Base-by-base conservation (phyloP, 1,140 invertebrate genomes). In the Liolophura sinensis region DNA sequence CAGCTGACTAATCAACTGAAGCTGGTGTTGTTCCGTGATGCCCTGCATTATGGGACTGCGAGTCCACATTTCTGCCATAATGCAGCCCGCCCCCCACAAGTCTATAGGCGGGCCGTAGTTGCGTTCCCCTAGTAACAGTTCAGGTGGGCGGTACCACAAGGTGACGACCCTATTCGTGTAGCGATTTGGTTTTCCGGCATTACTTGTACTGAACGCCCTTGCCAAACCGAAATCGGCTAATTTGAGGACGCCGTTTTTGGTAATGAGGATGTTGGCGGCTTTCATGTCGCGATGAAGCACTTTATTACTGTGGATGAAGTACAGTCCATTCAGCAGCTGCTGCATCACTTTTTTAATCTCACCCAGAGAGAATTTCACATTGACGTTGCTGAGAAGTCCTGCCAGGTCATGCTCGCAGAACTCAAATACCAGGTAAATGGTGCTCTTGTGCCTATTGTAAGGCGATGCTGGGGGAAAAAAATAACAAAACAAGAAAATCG, bases 11-110 rank as follows among this genome's bases (percentile, higher is more conserved):
- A 99, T 99, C 15, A 98, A 87, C 15, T 92, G 94, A 0, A 99
- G 82, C 77, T 99, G 98, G 77, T 97, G 93, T 76, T 98, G 96
- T 79, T 99, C 96, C 14, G 93, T 95, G 70, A 91, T 93, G 0
- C 97, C 97, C 87, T 91, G 89, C 86, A 89, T 89, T 47, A 92
- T 91, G 11, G 91, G 90, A 55, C 83, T 87, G 68, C 96, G 86
- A 0, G 96, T 99, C 97, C 97, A 99, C 94, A 99, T 96, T 86
- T 99, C 96, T 0, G 96, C 96, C 96, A 99, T 98, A 52, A 99
- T 99, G 79, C 97, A 99, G 0, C 97, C 97, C 31, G 94, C 96
- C 15, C 96, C 96, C 97, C 97, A 99, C 83, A 98, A 89, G 87
- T 99, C 98, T 31, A 99, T 95, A 0, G 96, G 92, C 14, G 96